Evolutionary conservation across 2,797 vertebrate genomes (phyloP), one percentile per base, ranked within the genome.

Genomic region (Odontamblyopus rebecca): DNA sequence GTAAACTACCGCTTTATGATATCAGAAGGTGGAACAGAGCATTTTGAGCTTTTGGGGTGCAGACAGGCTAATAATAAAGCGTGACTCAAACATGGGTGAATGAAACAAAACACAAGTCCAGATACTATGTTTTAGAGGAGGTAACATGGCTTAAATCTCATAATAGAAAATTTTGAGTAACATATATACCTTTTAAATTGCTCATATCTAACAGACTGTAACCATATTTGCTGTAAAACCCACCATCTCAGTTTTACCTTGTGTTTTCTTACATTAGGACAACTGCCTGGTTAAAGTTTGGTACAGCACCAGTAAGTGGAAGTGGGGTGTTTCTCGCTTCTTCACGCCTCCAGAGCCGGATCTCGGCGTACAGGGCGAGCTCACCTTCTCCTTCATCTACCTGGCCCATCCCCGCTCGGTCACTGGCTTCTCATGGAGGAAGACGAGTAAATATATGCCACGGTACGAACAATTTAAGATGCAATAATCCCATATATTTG

Each of bases 241-340:
- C 5, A 53, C 16, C 0, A 1, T 18, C 19, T 18, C 15, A 53
- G 6, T 6, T 7, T 23, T 50, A 16, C 26, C 61, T 35, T 69
- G 1, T 69, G n/a, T 71, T 67, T n/a, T 67, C 11, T 66, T 41
- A 5, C 67, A 29, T 63, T 83, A 99, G 98, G 96, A 98, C 74
- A 98, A 99, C 83, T 99, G 98, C 85, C 92, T 99, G 61, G 93
- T 99, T 70, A 99, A 99, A 80, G 95, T 99, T 5, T 99, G 98
- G 98, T 99, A 99, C 91, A 96, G 93, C 85, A 93, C 95, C 68
- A 95, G 93, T 86, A 96, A 92, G 69, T 99, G 98, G 98, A 94
- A 96, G 80, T 93, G 93, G 11, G 89, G 94, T 1, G 75, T 95
- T 81, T 89, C 91, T 27, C 88, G 93, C 74, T 93, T 96, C 67